Percentiles rank a stretch among this genome's conserved stretches.
These are phyloP conservation scores for Babylonia areolata DNA, from an alignment of 1,140 invertebrate species.

Conservation along the genomic window DNA sequence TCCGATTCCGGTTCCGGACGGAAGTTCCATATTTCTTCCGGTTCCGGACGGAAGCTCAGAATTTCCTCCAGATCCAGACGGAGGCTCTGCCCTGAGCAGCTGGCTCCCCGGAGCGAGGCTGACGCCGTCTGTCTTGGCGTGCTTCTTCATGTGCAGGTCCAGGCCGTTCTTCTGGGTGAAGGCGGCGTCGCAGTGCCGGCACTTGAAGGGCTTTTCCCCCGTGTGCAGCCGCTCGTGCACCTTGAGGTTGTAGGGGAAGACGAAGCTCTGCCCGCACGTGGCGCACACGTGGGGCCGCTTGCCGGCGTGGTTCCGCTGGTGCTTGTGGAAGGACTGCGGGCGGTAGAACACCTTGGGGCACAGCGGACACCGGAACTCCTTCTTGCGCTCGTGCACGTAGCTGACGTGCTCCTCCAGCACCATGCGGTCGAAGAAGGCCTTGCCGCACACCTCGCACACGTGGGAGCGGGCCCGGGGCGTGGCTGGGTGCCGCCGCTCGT, in stretches of 20 bases:
- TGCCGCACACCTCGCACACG: constrained; percentile 30
- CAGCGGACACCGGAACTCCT: constrained; percentile 11
- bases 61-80: background rate
- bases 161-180: constrained; percentile 34
- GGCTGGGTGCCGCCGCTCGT: background rate
- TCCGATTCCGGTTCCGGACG: no score
- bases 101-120: background rate
- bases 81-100: background rate
- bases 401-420: constrained; percentile 24
- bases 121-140: background rate
- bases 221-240: constrained; percentile 79
- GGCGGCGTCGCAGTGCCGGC: constrained; percentile 29
- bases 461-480: background rate
- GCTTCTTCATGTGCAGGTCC: constrained; percentile 39
- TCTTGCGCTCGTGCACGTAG: constrained; percentile 20
- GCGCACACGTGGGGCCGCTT: constrained; percentile 46
- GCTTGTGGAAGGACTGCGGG: constrained; percentile 25
- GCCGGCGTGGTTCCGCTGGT: constrained; percentile 43
- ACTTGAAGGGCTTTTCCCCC: constrained; percentile 80
- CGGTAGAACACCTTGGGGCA: constrained; percentile 36
- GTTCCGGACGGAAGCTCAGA: no score
- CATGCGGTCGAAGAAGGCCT: background rate
- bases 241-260: constrained; percentile 31
- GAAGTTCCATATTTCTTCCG: no score
- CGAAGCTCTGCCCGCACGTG: constrained; percentile 49